Conservation (phyloP, 2,888 invertebrate species). For the Adineta ricciae region DNA sequence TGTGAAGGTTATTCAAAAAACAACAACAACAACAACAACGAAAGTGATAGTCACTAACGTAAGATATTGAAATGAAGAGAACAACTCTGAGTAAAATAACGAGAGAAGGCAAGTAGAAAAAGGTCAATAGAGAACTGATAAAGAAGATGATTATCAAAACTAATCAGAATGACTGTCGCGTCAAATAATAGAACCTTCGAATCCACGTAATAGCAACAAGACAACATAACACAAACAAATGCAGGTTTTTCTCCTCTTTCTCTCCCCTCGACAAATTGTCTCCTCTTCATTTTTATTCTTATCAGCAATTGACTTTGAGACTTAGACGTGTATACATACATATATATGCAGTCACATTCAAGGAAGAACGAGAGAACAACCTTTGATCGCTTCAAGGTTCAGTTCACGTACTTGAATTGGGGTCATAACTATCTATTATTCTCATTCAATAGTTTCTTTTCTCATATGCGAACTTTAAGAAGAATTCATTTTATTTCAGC, state of each 20-base stretch:
- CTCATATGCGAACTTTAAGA: too few species aligned
- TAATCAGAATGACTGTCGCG: background rate
- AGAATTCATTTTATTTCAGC: background rate
- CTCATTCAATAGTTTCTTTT: background rate
- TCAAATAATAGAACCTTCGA: background rate
- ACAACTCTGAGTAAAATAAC: too few species aligned
- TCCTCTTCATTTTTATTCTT: background rate
- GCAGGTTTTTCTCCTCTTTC: background rate
- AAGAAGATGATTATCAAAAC: background rate
- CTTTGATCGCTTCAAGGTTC: background rate
- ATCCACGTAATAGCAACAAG: background rate
- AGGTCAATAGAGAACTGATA: background rate
- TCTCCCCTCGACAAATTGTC: background rate
- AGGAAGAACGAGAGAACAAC: background rate
- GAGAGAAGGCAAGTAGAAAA: background rate
- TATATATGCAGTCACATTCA: background rate
- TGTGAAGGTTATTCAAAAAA: too few species aligned
- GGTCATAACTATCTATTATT: background rate
- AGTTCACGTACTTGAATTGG: background rate
- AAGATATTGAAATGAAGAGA: too few species aligned
- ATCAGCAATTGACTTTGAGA: background rate
- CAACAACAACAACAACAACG: too few species aligned
- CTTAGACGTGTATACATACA: background rate
- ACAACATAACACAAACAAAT: background rate
- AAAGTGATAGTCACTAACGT: too few species aligned